Conservation (phyloP, 2,888 invertebrate genomes). For the Sycophila texana region DNA sequence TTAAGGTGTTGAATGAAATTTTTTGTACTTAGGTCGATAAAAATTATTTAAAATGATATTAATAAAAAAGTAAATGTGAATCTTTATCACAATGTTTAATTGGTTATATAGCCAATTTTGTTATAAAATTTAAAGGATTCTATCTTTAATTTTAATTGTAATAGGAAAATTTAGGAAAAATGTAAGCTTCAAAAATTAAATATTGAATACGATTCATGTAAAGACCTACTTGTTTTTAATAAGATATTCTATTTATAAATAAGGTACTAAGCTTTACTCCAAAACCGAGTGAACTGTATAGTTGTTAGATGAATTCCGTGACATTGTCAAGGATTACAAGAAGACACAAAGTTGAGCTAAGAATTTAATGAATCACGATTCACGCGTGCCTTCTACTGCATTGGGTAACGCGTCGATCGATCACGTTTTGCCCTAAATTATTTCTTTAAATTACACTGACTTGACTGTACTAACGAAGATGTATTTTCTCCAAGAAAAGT, state of each 20-base stretch:
- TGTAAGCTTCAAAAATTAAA: conserved; percentile 20
- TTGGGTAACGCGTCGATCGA: conserved; percentile 52
- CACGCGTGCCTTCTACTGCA: conserved; percentile 57
- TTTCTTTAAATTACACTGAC: conserved; percentile 38
- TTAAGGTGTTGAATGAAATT: conserved; percentile 26
- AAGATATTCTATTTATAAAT: conserved; percentile 47
- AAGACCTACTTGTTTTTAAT: conserved; percentile 44
- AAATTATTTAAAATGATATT: conserved; percentile 11
- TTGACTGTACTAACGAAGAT: conserved; percentile 40
- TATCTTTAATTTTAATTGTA: background rate
- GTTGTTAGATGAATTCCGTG: conserved; percentile 40
- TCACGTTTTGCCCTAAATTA: conserved; percentile 55
- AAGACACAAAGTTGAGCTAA: conserved; percentile 41
- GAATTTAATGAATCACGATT: conserved; percentile 47
- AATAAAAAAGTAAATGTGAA: background rate
- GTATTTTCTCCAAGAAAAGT: conserved; percentile 51
- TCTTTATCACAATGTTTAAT: too few species aligned
- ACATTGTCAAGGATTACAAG: conserved; percentile 28
- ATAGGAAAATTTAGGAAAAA: background rate
- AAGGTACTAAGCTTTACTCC: conserved; percentile 48
- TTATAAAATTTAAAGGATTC: background rate
- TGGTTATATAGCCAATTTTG: background rate
- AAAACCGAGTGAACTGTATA: conserved; percentile 45
- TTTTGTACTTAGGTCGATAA: background rate
- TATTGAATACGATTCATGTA: conserved; percentile 25